These are phyloP conservation scores for Phaethon lepturus DNA, from an alignment of 2,113 vertebrate genomes.

Conservation along the genomic window DNA sequence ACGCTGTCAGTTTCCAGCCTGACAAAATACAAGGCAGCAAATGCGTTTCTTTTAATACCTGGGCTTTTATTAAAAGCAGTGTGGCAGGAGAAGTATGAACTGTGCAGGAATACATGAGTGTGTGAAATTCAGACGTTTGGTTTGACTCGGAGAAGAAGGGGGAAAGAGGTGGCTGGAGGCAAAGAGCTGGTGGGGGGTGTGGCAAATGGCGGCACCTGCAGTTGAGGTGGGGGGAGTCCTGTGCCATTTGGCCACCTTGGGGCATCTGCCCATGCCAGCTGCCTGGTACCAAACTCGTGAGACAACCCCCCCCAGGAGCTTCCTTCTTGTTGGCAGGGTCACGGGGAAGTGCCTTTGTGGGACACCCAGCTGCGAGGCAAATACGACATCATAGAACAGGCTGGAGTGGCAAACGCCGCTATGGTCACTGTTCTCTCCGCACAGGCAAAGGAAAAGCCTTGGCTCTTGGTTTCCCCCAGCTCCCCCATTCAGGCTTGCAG, in stretches of 20 bases:
- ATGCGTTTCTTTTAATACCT: background rate
- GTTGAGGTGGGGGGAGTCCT: fast-evolving
- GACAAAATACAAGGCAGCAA: background rate
- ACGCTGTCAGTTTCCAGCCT: fast-evolving
- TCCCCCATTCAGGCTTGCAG: background rate
- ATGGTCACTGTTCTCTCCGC: background rate
- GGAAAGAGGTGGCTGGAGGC: background rate
- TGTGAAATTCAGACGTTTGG: fast-evolving
- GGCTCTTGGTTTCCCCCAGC: background rate
- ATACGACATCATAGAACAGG: background rate
- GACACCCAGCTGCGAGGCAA: background rate
- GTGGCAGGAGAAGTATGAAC: background rate
- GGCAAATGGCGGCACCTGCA: fast-evolving
- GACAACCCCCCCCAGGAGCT: no score
- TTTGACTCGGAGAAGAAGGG: background rate
- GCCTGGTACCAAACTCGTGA: background rate
- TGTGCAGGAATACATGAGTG: fast-evolving
- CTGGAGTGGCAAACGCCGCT: background rate
- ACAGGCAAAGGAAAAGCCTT: background rate
- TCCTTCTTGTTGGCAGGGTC: no score
- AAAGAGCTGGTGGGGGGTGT: fast-evolving
- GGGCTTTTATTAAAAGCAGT: background rate
- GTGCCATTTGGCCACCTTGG: fast-evolving
- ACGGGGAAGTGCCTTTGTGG: background rate
- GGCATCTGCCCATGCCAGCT: fast-evolving